Base-by-base conservation (phyloP, 53 echinoderm and acorn worm species). In the Holothuria leucospilota region DNA sequence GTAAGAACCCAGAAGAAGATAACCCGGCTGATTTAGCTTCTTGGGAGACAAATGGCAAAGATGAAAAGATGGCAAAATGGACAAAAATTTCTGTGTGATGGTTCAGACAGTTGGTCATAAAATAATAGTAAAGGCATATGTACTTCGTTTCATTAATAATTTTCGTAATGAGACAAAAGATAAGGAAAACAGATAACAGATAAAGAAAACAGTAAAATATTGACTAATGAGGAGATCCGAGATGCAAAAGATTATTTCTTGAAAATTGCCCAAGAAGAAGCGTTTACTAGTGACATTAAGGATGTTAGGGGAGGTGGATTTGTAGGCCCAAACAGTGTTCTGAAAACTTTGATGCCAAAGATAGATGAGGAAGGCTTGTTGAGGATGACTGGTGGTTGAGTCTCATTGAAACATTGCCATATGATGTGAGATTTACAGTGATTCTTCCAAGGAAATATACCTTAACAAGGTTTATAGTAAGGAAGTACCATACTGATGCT, bases 371-470 rank as follows among this genome's bases (percentile, higher is more conserved):
- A 62, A 11, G 82, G 82, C 15, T 12, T 82, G 16, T 21, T 82
- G 41, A 62, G 82, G n/a, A 82, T 82, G 82, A 63, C 18, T 82
- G 82, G 82, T 63, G 82, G 24, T 64, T 82, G 82, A 82, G 82
- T 82, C 41, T 82, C 41, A 25, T 63, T 40, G 82, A 82, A 30
- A 82, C 62, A 2, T 40, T 82, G 41, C 82, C 82, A 63, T 82
- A 63, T 82, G 82, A 62, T 82, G 82, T 63, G 39, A 62, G 64
- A 41, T 82, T 63, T 23, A n/a, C 63, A 1, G 49, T 82, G 0
- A 63, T 82, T 41, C 82, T 82, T 14, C 82, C 64, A 18, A 62
- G 82, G 12, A 82, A 82, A 39, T 63, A 82, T 39, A 39, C 39
- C 0, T 21, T 82, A 38, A 82, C 82, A 39, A 62, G 49, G 29